A percentile compares a stretch with the other conserved stretches of the same genome.
Conservation (phyloP, 2,888 invertebrate genomes). For the Pheosia tremula region DNA sequence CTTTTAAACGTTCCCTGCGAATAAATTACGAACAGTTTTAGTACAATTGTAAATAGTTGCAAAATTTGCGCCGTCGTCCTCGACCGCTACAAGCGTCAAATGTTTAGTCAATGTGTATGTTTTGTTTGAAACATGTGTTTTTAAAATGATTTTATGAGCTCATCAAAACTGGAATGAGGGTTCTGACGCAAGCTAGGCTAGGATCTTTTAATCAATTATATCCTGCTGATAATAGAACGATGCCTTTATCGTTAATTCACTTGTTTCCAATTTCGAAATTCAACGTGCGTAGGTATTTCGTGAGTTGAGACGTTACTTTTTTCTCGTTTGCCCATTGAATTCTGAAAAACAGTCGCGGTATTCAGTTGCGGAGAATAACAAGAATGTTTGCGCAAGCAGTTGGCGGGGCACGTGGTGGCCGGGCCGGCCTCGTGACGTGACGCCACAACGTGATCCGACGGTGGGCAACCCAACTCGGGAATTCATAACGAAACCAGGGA, state of each 20-base stretch:
- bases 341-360: constrained; percentile 33
- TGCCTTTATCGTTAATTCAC: not conserved
- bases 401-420: constrained; percentile 46
- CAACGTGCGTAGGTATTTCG: constrained; percentile 8
- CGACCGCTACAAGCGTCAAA: not conserved
- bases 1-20: not conserved
- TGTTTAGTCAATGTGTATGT: not conserved
- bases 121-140: not conserved
- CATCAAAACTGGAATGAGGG: too few species aligned
- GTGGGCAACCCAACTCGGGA: constrained; percentile 20
- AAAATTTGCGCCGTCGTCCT: not conserved
- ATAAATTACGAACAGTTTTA: constrained; percentile 1
- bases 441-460: constrained; percentile 59
- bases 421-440: constrained; percentile 65
- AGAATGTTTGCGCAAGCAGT: constrained; percentile 53
- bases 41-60: not conserved
- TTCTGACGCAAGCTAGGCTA: too few species aligned
- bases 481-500: constrained; percentile 29
- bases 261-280: constrained; percentile 11
- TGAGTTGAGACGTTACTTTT: not conserved
- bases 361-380: constrained; percentile 49
- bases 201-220: too few species aligned
- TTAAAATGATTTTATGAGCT: too few species aligned
- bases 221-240: not conserved
- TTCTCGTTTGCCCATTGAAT: constrained; percentile 13